Percentiles rank a stretch among this genome's conserved stretches.
phyloP scores from a whole-genome alignment of 2,888 invertebrate genomes.

The Lysandra bellargus region DNA sequence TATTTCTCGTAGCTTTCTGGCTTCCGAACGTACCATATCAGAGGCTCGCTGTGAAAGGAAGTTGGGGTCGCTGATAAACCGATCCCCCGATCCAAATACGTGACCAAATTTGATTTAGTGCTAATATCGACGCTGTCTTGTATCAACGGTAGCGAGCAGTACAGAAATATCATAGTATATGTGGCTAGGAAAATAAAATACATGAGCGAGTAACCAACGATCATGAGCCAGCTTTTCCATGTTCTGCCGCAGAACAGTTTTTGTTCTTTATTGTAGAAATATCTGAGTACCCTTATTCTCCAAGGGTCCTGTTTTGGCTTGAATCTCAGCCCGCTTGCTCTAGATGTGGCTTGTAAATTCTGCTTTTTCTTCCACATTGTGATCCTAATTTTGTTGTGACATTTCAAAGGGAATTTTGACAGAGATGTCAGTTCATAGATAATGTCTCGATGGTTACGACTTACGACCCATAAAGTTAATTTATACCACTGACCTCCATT shows the following conservation, averaged over 20 bases:
- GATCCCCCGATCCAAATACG: conserved; percentile 55
- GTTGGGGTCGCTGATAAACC: conserved; percentile 65
- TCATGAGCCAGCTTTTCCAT: conserved; percentile 56
- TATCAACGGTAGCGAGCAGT: conserved; percentile 50
- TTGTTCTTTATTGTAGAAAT: conserved; percentile 52
- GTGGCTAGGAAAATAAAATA: conserved; percentile 61
- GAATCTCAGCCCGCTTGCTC: background rate
- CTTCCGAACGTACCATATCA: conserved; percentile 62
- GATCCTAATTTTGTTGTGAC: background rate
- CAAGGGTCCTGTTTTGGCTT: conserved; percentile 36
- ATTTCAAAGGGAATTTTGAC: conserved; percentile 10
- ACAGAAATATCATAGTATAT: conserved; percentile 57
- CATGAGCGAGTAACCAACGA: conserved; percentile 55
- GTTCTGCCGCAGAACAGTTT: conserved; percentile 56
- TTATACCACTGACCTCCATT: too few species aligned
- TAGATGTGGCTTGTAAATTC: background rate
- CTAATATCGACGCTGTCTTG: conserved; percentile 43
- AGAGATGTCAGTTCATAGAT: background rate
- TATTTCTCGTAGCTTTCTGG: conserved; percentile 57
- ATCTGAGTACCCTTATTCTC: conserved; percentile 44
- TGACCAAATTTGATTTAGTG: conserved; percentile 47
- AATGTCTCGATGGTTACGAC: background rate
- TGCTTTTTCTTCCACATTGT: conserved; percentile 2
- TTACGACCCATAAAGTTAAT: background rate
- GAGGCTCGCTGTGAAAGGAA: conserved; percentile 50